Conservation (phyloP, 2,888 invertebrate genomes). For the Tanypteryx hageni region DNA sequence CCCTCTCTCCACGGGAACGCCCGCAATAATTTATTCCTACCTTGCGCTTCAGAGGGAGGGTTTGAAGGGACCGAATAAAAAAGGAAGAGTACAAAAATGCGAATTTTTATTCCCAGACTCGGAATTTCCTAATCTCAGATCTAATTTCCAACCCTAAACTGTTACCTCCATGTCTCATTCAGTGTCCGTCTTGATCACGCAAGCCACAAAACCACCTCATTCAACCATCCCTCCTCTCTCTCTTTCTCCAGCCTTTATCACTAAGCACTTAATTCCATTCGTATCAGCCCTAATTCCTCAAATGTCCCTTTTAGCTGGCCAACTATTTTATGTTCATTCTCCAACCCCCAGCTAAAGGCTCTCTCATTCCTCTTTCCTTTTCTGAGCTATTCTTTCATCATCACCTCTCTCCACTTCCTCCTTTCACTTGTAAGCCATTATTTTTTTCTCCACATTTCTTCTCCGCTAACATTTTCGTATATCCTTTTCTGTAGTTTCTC, state of each 20-base stretch:
- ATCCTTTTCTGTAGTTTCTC: neutral
- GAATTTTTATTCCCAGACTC: neutral
- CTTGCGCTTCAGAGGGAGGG: neutral
- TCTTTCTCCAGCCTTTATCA: neutral
- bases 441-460: neutral
- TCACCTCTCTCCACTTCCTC: too few relatives aligned
- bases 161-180: constrained; percentile 15
- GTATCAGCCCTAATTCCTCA: neutral
- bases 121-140: constrained; percentile 57
- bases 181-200: constrained; percentile 30
- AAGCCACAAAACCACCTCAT: neutral
- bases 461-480: neutral
- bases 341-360: neutral
- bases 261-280: constrained; percentile 31
- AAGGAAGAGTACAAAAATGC: neutral
- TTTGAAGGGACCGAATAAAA: neutral
- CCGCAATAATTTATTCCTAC: too few relatives aligned
- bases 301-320: neutral
- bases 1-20: too few relatives aligned
- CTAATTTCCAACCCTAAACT: constrained; percentile 39
- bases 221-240: neutral
- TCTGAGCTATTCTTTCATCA: too few relatives aligned
- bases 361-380: too few relatives aligned
- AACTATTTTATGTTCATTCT: neutral
- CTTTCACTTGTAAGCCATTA: too few relatives aligned